phyloP scores from a whole-genome alignment of 2,113 vertebrate species.

The Ceuthmochares aereus region DNA sequence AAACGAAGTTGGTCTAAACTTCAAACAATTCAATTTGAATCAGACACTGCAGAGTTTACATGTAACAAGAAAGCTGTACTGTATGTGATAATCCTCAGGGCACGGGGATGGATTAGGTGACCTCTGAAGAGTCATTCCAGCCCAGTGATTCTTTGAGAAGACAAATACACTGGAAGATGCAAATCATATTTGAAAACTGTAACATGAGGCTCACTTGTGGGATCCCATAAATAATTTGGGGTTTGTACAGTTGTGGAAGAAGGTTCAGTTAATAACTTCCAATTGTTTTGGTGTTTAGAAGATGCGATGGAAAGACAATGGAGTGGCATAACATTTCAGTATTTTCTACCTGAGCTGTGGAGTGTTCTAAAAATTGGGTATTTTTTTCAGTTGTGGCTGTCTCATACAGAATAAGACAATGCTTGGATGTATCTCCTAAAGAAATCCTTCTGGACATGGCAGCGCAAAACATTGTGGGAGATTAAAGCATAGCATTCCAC shows the following conservation, averaged over 20 bases:
- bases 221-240: neutral
- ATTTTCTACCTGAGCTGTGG: neutral
- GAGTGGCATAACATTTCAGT: neutral
- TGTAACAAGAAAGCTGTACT: neutral
- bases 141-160: constrained; percentile 43
- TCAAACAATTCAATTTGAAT: neutral
- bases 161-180: constrained; percentile 23
- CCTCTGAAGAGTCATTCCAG: constrained; percentile 44
- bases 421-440: neutral
- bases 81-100: constrained; percentile 8
- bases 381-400: neutral
- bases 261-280: neutral
- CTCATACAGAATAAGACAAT: neutral
- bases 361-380: neutral
- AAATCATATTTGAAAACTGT: constrained; percentile 47
- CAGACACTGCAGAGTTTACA: neutral
- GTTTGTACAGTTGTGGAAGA: neutral
- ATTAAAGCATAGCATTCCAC: constrained; percentile 58
- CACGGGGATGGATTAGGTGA: neutral
- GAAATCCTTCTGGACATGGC: constrained; percentile 52
- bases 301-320: neutral
- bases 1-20: neutral
- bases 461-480: constrained; percentile 18
- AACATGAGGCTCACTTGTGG: neutral
- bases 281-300: neutral